Percentiles rank a stretch among this genome's conserved stretches.
phyloP scores from a whole-genome alignment of 2,113 vertebrate species.

The Pedetes capensis region DNA sequence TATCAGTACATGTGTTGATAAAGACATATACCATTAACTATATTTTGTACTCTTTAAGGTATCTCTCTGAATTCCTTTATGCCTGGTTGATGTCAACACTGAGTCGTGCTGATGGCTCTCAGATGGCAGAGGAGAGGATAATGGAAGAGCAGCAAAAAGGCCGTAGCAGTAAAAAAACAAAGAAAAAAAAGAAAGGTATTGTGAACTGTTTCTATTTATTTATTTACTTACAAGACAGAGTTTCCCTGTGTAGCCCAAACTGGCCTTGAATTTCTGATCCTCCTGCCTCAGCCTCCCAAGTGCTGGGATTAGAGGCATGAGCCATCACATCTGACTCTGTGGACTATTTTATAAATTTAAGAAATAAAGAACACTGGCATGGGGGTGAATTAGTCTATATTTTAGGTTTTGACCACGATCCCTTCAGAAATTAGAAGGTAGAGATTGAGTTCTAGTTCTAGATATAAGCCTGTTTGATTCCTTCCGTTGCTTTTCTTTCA shows the following conservation, averaged over 20 bases:
- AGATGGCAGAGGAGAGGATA: constrained; percentile 98
- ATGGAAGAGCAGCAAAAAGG: constrained; percentile 97
- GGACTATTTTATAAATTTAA: constrained; percentile 23
- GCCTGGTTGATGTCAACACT: constrained; percentile 99
- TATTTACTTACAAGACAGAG: not conserved
- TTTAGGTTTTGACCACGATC: not conserved
- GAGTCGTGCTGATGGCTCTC: constrained; percentile 97
- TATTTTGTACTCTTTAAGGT: constrained; percentile 83
- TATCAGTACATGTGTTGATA: not conserved
- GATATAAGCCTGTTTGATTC: not conserved
- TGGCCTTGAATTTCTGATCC: no score
- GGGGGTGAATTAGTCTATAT: not conserved
- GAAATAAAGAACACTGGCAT: no score
- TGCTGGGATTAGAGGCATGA: not conserved
- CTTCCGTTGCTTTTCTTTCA: constrained; percentile 23
- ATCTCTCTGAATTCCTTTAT: constrained; percentile 97
- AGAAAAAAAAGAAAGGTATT: constrained; percentile 97
- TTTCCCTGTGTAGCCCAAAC: not conserved
- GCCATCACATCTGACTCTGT: not conserved
- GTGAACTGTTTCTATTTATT: not conserved
- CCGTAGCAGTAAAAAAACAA: constrained; percentile 98
- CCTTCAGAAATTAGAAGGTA: not conserved
- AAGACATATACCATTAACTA: not conserved
- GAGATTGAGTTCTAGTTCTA: not conserved
- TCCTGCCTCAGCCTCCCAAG: not conserved